Base-by-base conservation (phyloP, 2,888 invertebrate species). In the Choristoneura rosaceana region DNA sequence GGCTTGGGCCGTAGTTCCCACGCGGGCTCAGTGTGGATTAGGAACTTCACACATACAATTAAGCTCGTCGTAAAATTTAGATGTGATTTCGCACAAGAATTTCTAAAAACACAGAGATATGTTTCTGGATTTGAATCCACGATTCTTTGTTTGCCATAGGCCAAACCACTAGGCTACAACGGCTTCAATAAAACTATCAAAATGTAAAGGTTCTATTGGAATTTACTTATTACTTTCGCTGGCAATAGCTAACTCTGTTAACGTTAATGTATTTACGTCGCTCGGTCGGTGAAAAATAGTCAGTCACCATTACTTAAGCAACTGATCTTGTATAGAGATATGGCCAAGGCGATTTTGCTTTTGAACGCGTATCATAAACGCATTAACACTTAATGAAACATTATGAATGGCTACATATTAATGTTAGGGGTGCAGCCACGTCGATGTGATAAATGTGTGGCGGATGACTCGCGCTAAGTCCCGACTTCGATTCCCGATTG, bases 371-470 rank as follows among this genome's bases (percentile, higher is more conserved):
- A 87, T 87, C 87, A 85, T 83, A 84, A 87, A 89, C 86, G 85
- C 89, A 90, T 91, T 92, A 90, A 82, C 84, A 87, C 88, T 88
- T 92, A 93, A 94, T 92, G 92, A 94, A 92, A 94, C 90, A 90
- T 93, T 92, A 93, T 92, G 89, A 90, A 92, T 91, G 89, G 87
- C 82, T 79, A 86, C 86, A 86, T 89, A 88, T 90, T 90, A 89
- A 86, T 85, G 87, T 84, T 83, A 78, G 80, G 92, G 93, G 92
- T 89, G 93, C 88, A 90, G 91, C 84, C 84, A 80, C 81, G 86
- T 87, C 87, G 84, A 87, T 89, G 82, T 94, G 93, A 94, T 93
- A 87, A 91, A 94, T 94, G 92, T 82, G 82, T 77, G 74, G 77
- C 58, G 82, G 81, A 90, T 94, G 94, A 94, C 94, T 91, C 76